These are phyloP conservation scores for Trichogramma evanescens DNA, from an alignment of 2,888 invertebrate genomes.

Conservation along the genomic window DNA sequence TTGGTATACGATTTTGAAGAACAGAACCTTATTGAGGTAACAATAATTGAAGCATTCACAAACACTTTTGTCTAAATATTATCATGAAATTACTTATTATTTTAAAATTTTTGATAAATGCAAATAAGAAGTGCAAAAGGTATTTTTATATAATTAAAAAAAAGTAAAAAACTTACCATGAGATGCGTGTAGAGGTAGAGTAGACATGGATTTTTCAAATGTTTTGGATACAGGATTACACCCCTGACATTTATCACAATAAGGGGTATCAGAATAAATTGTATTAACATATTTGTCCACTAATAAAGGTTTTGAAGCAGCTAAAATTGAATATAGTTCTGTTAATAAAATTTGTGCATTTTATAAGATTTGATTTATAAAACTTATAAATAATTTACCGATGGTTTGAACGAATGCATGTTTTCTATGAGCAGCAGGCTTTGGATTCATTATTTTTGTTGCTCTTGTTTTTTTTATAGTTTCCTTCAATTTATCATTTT, in stretches of 20 bases:
- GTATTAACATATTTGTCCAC: not conserved
- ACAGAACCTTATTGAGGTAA: constrained; percentile 20
- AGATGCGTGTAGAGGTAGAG: too few species aligned
- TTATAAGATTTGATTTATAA: not conserved
- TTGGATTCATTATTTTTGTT: not conserved
- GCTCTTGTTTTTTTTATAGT: constrained; percentile 2
- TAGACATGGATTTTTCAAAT: too few species aligned
- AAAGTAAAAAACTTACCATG: too few species aligned
- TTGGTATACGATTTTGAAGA: constrained; percentile 33
- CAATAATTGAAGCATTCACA: constrained; percentile 49
- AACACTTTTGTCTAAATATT: constrained; percentile 37
- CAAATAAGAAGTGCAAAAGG: not conserved
- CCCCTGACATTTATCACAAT: too few species aligned
- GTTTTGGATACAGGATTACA: too few species aligned
- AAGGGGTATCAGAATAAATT: not conserved
- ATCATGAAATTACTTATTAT: not conserved
- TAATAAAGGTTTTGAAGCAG: not conserved
- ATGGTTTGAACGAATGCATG: constrained; percentile 12
- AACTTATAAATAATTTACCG: constrained; percentile 1
- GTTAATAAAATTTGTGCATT: too few species aligned
- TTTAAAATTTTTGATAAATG: not conserved
- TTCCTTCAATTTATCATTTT: constrained; percentile 20
- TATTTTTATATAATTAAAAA: too few species aligned
- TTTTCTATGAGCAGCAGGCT: not conserved
- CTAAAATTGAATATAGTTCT: too few species aligned